Evolutionary conservation across 2,888 invertebrate genomes (phyloP), one percentile per base, ranked within the genome.

Genomic region (Ditula angustiorana): DNA sequence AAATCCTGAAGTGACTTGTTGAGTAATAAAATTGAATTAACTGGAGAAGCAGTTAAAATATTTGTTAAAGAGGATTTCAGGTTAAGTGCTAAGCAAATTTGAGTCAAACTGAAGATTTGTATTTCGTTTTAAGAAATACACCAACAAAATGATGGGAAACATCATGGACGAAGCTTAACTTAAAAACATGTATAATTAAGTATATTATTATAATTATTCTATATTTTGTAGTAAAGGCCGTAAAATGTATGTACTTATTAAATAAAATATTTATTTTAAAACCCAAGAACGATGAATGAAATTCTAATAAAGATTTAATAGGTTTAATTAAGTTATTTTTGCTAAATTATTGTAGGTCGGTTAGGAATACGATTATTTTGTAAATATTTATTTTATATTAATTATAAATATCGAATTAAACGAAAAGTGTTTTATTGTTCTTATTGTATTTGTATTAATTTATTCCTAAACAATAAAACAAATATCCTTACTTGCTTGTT

Each of bases 71-170:
- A 5, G 5, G 16, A 16, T 3, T 46, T 46, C 5, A 13, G 23
- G 13, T 52, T 24, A 23, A 35, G 35, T 23, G 35, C 53, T 53
- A 2, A 5, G 33, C 16, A 49, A 49, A 49, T 11, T 47, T 49
- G 10, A 44, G 19, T 44, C 41, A 10, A 50, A 33, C n/a, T 57
- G 8, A 52, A 46, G 26, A 35, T 35, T 7, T 44, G 58, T 64
- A 35, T 64, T 64, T 64, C 52, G 63, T 64, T 64, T 56, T 64
- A 64, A 23, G 63, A 64, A 64, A 58, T 46, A 52, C 35, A 46
- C 16, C 13, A 44, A 53, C 44, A 53, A 46, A 8, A 41, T 41
- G 13, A 35, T 35, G 1, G 13, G 13, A 13, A 35, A 35, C n/a
- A 35, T 35, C n/a, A 5, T 13, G 13, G 13, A 13, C 2, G 4